Evolutionary conservation across 2,113 vertebrate species (phyloP), one percentile per base, ranked within the genome.

Genomic region (Pardalotus punctatus): DNA sequence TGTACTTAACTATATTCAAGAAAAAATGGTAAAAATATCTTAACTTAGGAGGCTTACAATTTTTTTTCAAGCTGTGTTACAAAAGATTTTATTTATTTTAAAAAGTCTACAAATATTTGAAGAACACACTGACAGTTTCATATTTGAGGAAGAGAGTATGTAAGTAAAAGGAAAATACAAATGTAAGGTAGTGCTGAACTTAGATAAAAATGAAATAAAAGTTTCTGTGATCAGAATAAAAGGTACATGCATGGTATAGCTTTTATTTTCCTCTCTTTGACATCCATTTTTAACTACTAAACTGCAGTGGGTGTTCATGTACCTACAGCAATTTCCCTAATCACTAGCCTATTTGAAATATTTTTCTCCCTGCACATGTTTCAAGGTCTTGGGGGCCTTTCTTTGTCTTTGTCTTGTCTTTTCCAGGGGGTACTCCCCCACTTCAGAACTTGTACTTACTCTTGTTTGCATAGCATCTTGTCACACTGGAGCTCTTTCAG

Each of bases 351-450:
- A 6, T 61, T 61, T 60, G 15, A 51, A 81, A 61, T 73, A 40
- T 20, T 67, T 76, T 83, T 76, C 19, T 64, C 4, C 11, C 12
- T 9, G 1, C 2, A 3, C 11, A 3, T 28, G 27, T 36, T 73
- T 24, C 25, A 50, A 56, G 27, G 18, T 35, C 27, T 33, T 62
- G 5, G 4, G 3, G 4, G 8, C 9, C 2, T 42, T 35, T 43
- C 25, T 73, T 85, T 61, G 7, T 33, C 14, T 84, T 60, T 60
- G 1, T 43, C 21, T 38, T 47, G 5, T 35, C 53, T 50, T 57
- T 73, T 43, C 25, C 10, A 3, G 24, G 7, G 10, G 2, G 0
- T 38, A 36, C 2, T 45, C 5, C 21, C 3, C 10, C 2, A 0
- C 38, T 88, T 62, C 29, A 42, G 28, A 40, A 33, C 35, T 61